Conservation (phyloP, 2,113 vertebrate genomes). For the Sebastes schlegelii region DNA sequence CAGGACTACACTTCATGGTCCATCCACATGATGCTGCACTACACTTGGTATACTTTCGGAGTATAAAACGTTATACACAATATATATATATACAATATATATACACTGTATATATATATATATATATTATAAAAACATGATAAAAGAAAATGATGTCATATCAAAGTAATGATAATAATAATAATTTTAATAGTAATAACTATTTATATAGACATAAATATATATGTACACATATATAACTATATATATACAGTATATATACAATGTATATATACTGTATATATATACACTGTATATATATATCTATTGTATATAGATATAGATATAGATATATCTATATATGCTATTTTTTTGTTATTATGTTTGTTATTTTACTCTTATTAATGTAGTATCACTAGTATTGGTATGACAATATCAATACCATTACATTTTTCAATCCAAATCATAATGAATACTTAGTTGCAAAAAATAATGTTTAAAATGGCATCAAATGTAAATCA, state of each 20-base stretch:
- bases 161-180: too few species aligned
- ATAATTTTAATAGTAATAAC: too few species aligned
- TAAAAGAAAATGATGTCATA: too few species aligned
- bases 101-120: conserved; percentile 46
- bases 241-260: too few species aligned
- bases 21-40: not conserved
- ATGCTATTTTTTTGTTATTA: not conserved
- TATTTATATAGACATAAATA: too few species aligned
- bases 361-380: not conserved
- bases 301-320: too few species aligned
- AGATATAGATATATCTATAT: too few species aligned
- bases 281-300: too few species aligned
- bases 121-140: too few species aligned
- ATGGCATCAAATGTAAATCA: not conserved
- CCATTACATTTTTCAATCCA: not conserved
- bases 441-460: not conserved
- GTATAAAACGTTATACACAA: too few species aligned
- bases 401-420: not conserved
- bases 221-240: too few species aligned
- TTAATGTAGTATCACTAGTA: not conserved
- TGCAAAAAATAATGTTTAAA: not conserved
- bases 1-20: not conserved
- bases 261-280: too few species aligned
- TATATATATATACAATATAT: conserved; percentile 30
- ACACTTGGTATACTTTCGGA: not conserved